Conservation (phyloP, 1,140 invertebrate species). For the Tetramorium alpestre region DNA sequence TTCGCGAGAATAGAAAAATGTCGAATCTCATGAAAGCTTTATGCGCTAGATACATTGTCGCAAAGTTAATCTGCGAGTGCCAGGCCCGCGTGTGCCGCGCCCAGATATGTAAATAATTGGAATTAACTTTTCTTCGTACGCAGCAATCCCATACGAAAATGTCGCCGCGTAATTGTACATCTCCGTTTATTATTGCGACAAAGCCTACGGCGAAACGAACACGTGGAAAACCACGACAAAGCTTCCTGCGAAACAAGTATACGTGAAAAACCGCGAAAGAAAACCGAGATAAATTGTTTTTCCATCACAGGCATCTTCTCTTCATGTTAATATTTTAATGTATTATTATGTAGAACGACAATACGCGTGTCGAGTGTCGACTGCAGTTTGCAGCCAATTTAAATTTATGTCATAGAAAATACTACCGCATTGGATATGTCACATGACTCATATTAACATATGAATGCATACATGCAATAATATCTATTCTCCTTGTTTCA, state of each 20-base stretch:
- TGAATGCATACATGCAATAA: neutral
- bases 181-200: neutral
- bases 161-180: neutral
- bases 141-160: neutral
- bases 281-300: neutral
- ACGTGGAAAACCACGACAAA: no score
- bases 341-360: neutral
- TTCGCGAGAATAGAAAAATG: constrained; percentile 69
- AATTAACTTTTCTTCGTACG: neutral
- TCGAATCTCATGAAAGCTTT: constrained; percentile 70
- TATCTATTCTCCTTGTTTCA: neutral
- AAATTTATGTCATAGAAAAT: neutral
- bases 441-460: neutral
- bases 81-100: neutral
- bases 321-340: neutral
- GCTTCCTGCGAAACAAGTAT: neutral
- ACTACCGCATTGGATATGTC: neutral
- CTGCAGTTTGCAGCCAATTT: constrained; percentile 18
- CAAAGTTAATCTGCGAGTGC: neutral
- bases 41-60: constrained; percentile 30
- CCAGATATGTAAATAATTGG: constrained; percentile 18
- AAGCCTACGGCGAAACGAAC: neutral
- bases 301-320: neutral
- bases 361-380: neutral
- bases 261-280: neutral